Percentiles rank a stretch among this genome's conserved stretches.
Conservation (phyloP, 2,888 invertebrate species). For the Dryadula phaetusa region DNA sequence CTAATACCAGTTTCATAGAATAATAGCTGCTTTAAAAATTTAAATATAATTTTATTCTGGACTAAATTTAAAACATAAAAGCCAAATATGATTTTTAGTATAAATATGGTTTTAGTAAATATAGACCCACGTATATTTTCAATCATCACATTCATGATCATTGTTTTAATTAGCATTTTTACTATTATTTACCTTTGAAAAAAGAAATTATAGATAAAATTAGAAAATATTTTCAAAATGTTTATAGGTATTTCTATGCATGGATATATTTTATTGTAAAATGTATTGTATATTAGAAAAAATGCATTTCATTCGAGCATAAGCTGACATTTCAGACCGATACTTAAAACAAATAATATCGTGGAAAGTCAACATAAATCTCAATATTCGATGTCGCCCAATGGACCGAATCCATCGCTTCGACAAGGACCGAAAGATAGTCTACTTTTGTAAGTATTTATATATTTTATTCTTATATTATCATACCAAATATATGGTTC, state of each 20-base stretch:
- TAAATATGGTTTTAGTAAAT: neutral
- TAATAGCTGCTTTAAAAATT: neutral
- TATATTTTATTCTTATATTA: neutral
- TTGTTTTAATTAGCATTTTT: slow-evolving; percentile 43
- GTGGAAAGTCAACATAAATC: slow-evolving; percentile 85
- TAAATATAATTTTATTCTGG: neutral
- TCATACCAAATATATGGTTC: neutral
- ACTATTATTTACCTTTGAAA: slow-evolving; percentile 35
- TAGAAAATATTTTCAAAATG: neutral
- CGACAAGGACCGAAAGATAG: slow-evolving; percentile 92
- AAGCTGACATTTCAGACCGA: slow-evolving; percentile 64
- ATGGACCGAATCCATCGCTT: slow-evolving; percentile 89
- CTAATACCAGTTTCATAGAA: neutral
- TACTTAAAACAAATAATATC: slow-evolving; percentile 69
- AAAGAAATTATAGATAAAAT: neutral
- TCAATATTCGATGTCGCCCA: slow-evolving; percentile 79
- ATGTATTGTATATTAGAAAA: neutral
- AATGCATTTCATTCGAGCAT: neutral
- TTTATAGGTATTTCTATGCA: slow-evolving; percentile 5
- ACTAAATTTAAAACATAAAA: neutral
- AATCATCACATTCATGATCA: slow-evolving; percentile 43
- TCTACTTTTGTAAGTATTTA: slow-evolving; percentile 88
- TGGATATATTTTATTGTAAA: neutral
- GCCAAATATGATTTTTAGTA: neutral
- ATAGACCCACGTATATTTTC: slow-evolving; percentile 14